Base-by-base conservation (phyloP, 2,888 invertebrate genomes). In the Rosalia funebris region DNA sequence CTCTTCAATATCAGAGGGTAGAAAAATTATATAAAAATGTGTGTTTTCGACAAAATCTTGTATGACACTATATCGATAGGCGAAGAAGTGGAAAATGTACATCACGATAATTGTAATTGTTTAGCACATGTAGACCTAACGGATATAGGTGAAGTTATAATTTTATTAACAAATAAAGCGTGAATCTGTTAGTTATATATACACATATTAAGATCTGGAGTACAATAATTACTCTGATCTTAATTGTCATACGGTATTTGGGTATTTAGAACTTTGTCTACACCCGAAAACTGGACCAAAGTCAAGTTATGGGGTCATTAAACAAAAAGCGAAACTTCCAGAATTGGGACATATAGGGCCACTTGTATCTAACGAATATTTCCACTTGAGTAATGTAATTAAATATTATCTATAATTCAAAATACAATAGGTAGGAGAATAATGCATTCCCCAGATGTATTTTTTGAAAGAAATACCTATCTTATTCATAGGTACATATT, bases 61-160 rank as follows among this genome's bases (percentile, higher is more conserved):
- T 50, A 57, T 64, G 64, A 59, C 54, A 71, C 69, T 72, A 69
- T 63, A 47, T 57, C 48, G 60, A 57, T 60, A 44, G 36, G 25
- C 53, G 52, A 62, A 45, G 59, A 60, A 63, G 34, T 34, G 11
- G 50, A 37, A 50, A 25, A 50, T 50, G 19, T 39, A 50, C 20
- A 34, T 34, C 11, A 69, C 72, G 68, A 66, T 73, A 74, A 75
- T 71, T 71, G 66, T 71, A 64, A 72, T 71, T 66, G 71, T 73
- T 77, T 78, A 76, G 75, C 74, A 75, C 74, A 60, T 12, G 71
- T 72, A 72, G 60, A 60, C 66, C 67, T 79, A 79, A 79, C 79
- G 79, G 79, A 73, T 68, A 71, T 69, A 66, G 62, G 71, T 71
- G 63, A 74, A 58, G 63, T 66, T 55, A 66, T 77, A 78, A 79